Conservation (phyloP, 2,113 vertebrate species). For the Epinephelus moara region DNA sequence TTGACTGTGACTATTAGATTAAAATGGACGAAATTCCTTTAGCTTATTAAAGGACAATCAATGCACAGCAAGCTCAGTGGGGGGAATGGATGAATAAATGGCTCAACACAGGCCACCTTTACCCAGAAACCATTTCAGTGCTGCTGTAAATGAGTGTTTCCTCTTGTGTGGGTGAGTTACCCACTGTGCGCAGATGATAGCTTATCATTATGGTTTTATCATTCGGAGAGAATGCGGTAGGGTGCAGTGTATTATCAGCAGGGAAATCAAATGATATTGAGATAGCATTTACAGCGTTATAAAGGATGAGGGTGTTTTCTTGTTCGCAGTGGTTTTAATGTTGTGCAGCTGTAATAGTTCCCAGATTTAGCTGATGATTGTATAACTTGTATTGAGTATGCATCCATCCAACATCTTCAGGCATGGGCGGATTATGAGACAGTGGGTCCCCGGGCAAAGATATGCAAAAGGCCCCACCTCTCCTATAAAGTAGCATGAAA, state of each 20-base stretch:
- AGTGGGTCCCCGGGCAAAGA: too few species aligned
- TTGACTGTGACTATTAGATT: slow-evolving; percentile 43
- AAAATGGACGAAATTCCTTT: slow-evolving; percentile 25
- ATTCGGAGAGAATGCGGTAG: slow-evolving; percentile 56
- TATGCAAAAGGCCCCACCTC: too few species aligned
- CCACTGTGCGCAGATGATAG: slow-evolving; percentile 66
- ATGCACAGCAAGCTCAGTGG: slow-evolving; percentile 15
- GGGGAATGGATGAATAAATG: slow-evolving; percentile 6
- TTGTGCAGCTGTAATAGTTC: slow-evolving; percentile 9
- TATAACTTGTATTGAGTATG: not conserved
- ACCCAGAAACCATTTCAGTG: slow-evolving; percentile 36
- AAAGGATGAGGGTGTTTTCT: slow-evolving; percentile 48
- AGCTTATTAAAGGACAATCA: slow-evolving; percentile 60
- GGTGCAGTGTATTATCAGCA: slow-evolving; percentile 66
- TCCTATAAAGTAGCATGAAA: too few species aligned
- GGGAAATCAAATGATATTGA: slow-evolving; percentile 64
- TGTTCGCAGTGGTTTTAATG: slow-evolving; percentile 32
- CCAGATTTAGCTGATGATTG: slow-evolving; percentile 30
- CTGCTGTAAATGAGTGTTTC: slow-evolving; percentile 58
- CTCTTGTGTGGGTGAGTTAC: slow-evolving; percentile 34
- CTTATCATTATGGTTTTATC: slow-evolving; percentile 74
- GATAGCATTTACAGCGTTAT: slow-evolving; percentile 50
- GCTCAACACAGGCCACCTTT: slow-evolving; percentile 43
- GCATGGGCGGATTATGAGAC: not conserved
- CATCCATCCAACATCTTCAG: not conserved